phyloP scores from a whole-genome alignment of 2,888 invertebrate genomes.

The Cactoblastis cactorum region DNA sequence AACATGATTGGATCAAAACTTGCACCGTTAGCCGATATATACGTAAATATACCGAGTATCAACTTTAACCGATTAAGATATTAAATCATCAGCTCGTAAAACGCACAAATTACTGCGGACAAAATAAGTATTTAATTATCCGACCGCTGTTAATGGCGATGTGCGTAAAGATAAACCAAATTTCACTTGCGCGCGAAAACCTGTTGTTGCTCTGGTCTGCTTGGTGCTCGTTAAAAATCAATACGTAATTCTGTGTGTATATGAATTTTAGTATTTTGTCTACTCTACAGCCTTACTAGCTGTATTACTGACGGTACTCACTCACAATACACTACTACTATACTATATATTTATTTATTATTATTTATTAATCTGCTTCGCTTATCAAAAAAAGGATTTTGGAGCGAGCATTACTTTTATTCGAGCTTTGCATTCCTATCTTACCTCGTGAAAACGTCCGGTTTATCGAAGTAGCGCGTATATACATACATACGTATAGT shows the following conservation, averaged over 20 bases:
- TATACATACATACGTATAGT: too few relatives aligned
- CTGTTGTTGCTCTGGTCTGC: slow-evolving; percentile 13
- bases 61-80: slow-evolving; percentile 34
- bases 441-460: too few relatives aligned
- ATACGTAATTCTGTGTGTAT: too few relatives aligned
- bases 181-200: slow-evolving; percentile 36
- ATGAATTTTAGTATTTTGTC: too few relatives aligned
- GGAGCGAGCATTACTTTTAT: too few relatives aligned
- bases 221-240: neutral
- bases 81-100: slow-evolving; percentile 37
- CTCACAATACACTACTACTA: too few relatives aligned
- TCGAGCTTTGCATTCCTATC: too few relatives aligned
- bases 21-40: neutral
- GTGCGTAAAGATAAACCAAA: slow-evolving; percentile 34
- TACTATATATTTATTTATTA: too few relatives aligned
- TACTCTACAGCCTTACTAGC: too few relatives aligned
- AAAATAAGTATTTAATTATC: slow-evolving; percentile 35
- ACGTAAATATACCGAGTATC: slow-evolving; percentile 11
- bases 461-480: neutral
- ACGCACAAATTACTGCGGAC: slow-evolving; percentile 25
- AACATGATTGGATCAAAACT: slow-evolving; percentile 10
- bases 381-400: too few relatives aligned
- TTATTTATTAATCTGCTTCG: too few relatives aligned
- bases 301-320: too few relatives aligned
- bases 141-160: slow-evolving; percentile 30